Evolutionary conservation across 2,888 invertebrate species (phyloP), one percentile per base, ranked within the genome.

Genomic region (Lasioglossum oenotherae): DNA sequence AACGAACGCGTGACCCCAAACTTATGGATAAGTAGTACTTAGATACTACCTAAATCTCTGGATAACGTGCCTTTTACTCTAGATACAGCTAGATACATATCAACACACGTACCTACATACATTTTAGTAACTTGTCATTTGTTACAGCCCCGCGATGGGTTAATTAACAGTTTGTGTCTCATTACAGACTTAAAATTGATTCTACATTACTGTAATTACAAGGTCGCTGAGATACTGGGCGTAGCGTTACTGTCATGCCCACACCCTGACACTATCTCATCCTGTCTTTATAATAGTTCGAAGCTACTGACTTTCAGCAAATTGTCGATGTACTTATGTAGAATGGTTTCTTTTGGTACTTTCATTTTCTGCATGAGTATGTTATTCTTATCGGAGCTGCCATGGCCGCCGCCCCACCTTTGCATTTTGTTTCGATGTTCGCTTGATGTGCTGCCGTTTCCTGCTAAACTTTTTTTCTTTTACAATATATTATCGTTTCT

Each of bases 141-240:
- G 46, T 60, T 49, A 38, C 49, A 57, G 19, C 4, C 38, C 81
- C 57, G 46, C 67, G 76, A 16, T 69, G 57, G 84, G 57, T 72
- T 10, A 78, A 81, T 81, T 78, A 77, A 79, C 84, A 80, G 71
- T 74, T 74, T 75, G 44, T 77, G 69, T 81, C 86, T 85, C 73
- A 85, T 85, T 80, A 86, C 86, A 87, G 82, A 86, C 77, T 38
- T 46, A 79, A 81, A 78, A 35, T 69, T 80, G 78, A 75, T 76
- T 67, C 81, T 72, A 89, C 82, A 80, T 89, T 83, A 83, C 81
- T 77, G 89, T 86, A 91, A 86, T 91, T 69, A 88, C 90, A 94
- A 94, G 95, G 94, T 95, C 95, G 94, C 95, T 95, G 95, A 95
- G 95, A 95, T 94, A 95, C 93, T 95, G 94, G 95, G 95, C 94